A percentile compares a stretch with the other conserved stretches of the same genome.
Evolutionary conservation across 2,113 vertebrate species (phyloP).

Genomic region (Pardalotus punctatus): DNA sequence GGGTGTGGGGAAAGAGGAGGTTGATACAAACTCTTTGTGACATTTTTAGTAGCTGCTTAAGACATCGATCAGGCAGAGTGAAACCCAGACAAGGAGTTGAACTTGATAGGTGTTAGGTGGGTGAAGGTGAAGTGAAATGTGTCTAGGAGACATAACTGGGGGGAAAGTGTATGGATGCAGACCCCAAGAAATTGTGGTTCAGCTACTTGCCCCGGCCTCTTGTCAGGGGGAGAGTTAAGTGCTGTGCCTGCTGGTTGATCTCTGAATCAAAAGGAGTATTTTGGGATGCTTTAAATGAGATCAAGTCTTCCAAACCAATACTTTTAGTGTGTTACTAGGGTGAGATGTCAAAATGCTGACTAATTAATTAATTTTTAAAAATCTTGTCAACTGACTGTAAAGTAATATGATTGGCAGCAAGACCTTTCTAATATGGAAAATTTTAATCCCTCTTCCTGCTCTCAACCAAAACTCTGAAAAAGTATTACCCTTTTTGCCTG

Average conservation of each 20-base stretch:
- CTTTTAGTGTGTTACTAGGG: not conserved
- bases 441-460: not conserved
- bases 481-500: not conserved
- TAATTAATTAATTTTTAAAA: not conserved
- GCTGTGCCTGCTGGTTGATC: not conserved
- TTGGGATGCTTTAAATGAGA: not conserved
- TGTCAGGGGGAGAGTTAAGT: not conserved
- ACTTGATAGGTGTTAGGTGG: not conserved
- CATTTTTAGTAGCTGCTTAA: conserved; percentile 20
- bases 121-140: not conserved
- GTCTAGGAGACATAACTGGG: not conserved
- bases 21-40: conserved; percentile 27
- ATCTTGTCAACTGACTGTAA: not conserved
- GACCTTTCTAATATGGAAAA: not conserved
- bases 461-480: not conserved
- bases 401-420: not conserved
- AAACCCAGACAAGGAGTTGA: not conserved
- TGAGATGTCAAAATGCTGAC: not conserved
- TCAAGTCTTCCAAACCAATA: not conserved
- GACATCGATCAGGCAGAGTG: not conserved
- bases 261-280: not conserved
- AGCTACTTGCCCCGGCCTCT: not conserved
- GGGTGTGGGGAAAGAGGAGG: conserved; percentile 44
- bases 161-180: not conserved
- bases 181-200: not conserved